Evolutionary conservation across 2,888 invertebrate genomes (phyloP).

Genomic region (Apoderus coryli): DNA sequence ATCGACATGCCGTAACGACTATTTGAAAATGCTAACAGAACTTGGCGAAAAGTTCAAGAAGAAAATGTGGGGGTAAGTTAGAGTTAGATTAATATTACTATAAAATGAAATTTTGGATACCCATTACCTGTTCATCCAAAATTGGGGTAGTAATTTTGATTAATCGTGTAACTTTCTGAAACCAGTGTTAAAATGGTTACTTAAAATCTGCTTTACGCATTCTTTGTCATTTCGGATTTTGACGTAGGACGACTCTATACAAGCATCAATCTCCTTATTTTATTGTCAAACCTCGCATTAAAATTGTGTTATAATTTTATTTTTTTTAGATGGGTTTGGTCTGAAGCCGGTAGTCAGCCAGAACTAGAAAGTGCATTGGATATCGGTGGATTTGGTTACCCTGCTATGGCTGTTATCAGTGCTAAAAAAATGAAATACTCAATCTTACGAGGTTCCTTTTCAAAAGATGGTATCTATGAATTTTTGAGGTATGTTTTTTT

Average conservation of each 20-base stretch:
- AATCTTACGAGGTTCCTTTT: conserved; percentile 84
- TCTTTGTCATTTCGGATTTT: no score
- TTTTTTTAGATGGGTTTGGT: conserved; percentile 68
- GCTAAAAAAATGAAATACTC: conserved; percentile 95
- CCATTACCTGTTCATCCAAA: no score
- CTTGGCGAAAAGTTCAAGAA: conserved; percentile 86
- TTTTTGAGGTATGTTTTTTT: conserved; percentile 48
- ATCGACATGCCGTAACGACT: conserved; percentile 80
- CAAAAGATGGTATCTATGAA: conserved; percentile 86
- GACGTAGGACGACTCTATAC: no score
- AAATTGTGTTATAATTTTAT: conserved; percentile 3
- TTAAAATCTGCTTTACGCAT: no score
- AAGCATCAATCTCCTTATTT: no score
- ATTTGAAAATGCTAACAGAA: conserved; percentile 54
- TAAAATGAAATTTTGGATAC: no score
- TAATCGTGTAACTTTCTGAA: no score
- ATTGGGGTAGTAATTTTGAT: no score
- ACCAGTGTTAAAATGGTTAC: no score
- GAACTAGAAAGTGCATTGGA: conserved; percentile 79
- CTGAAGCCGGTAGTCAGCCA: conserved; percentile 77
- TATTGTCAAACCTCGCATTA: conserved; percentile 1
- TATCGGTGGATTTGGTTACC: conserved; percentile 96
- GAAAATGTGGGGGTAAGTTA: conserved; percentile 68
- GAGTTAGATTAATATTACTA: no score
- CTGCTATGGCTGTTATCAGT: conserved; percentile 95